Conservation (phyloP, 2,797 vertebrate species). For the Onychomys leucogaster region DNA sequence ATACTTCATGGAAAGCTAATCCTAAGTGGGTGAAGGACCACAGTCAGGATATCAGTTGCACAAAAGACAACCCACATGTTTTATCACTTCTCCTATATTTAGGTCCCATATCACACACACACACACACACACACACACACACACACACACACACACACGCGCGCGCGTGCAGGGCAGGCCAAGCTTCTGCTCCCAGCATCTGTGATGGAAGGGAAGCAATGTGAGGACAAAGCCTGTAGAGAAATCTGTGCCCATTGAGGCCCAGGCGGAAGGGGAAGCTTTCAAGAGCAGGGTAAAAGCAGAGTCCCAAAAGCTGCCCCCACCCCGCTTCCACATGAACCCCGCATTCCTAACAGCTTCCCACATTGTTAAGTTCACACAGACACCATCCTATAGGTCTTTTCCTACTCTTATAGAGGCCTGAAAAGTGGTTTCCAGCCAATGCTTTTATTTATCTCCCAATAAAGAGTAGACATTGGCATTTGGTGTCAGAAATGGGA, state of each 20-base stretch:
- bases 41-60: not conserved
- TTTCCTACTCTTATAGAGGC: not conserved
- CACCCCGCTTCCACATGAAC: not conserved
- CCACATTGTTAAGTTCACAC: not conserved
- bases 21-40: not conserved
- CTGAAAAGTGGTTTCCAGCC: not conserved
- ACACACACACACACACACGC: too few species aligned
- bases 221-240: not conserved
- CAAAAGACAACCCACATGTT: not conserved
- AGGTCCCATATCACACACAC: not conserved
- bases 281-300: not conserved
- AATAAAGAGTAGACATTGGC: not conserved
- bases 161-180: not conserved
- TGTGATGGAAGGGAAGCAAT: not conserved
- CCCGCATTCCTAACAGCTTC: not conserved
- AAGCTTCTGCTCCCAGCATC: not conserved
- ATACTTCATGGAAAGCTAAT: not conserved
- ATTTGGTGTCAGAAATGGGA: not conserved
- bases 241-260: not conserved
- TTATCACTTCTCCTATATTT: not conserved
- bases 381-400: accelerated
- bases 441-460: slow-evolving; percentile 24
- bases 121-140: too few species aligned
- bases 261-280: not conserved
- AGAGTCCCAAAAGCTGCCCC: not conserved